These are phyloP conservation scores for Protobothrops mucrosquamatus DNA, from an alignment of 2,113 vertebrate genomes.

Conservation along the genomic window DNA sequence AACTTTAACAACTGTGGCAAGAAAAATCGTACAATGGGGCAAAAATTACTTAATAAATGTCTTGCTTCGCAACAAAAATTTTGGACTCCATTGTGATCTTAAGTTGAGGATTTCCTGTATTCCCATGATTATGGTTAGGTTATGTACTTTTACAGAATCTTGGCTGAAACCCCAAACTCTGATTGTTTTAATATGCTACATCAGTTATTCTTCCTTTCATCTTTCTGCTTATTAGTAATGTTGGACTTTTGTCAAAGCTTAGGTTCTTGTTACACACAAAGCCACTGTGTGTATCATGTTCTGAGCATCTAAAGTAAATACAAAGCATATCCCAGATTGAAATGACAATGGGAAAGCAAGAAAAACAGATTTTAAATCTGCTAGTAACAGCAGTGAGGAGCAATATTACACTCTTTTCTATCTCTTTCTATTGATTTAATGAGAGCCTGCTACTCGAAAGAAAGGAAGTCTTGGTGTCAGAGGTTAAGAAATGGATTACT, in stretches of 20 bases:
- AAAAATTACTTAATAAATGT: not conserved
- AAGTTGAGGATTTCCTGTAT: not conserved
- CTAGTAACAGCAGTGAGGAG: not conserved
- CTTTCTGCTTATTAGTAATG: not conserved
- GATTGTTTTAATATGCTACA: too few species aligned
- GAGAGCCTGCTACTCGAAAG: conserved; percentile 11
- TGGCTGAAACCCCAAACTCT: not conserved
- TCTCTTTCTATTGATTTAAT: not conserved
- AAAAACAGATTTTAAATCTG: not conserved
- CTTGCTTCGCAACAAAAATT: not conserved
- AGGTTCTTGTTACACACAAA: not conserved
- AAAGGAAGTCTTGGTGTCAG: not conserved
- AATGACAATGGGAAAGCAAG: not conserved
- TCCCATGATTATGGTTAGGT: not conserved
- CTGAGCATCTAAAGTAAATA: not conserved
- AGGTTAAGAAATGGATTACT: not conserved
- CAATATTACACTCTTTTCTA: conserved; percentile 1
- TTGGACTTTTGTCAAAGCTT: not conserved
- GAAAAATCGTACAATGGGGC: not conserved
- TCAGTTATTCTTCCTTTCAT: not conserved
- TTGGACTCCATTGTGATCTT: not conserved
- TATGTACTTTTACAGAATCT: not conserved
- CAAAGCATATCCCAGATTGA: not conserved
- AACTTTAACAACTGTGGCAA: not conserved
- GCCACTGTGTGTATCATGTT: not conserved